Base-by-base conservation (phyloP, 2,888 invertebrate species). In the Euzophera pinguis region DNA sequence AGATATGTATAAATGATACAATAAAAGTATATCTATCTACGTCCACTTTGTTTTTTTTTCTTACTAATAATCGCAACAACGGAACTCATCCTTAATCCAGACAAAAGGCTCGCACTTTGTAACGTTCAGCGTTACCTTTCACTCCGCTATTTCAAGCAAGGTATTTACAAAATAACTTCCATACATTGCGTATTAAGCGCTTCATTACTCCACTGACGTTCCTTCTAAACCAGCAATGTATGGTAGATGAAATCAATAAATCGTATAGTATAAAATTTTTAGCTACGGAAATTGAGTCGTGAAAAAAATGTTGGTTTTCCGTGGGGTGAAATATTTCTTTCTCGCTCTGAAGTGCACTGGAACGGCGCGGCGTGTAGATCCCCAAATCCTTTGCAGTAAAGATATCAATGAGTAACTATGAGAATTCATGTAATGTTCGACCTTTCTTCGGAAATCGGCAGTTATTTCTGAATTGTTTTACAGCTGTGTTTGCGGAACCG, bases 21-120 rank as follows among this genome's bases (percentile, higher is more conserved):
- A 22, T 22, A 22, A n/a, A n/a, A n/a, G n/a, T n/a, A n/a, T n/a
- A n/a, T n/a, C n/a, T n/a, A n/a, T n/a, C n/a, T n/a, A n/a, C n/a
- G n/a, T n/a, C n/a, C n/a, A n/a, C n/a, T n/a, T n/a, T n/a, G n/a
- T n/a, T n/a, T n/a, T n/a, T n/a, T n/a, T 29, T 29, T 29, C 7
- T 29, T 13, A 10, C 27, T 13, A 47, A 12, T 14, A 64, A 60
- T 54, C 75, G 69, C 61, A 54, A 5, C 47, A 57, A 47, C 14
- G 54, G 60, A 77, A 83, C 61, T 61, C 49, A 52, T 56, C 80
- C 73, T 73, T 87, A 80, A 78, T 69, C 71, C 69, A 84, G 85
- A 89, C 89, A 89, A 89, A 88, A 89, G 89, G 81, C 85, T 84
- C 86, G 73, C 88, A 87, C 85, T 89, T 88, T 89, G 87, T 88